Percentiles rank a stretch among this genome's conserved stretches.
These are phyloP conservation scores for Agrotis exclamationis DNA, from an alignment of 2,888 invertebrate species.

Conservation along the genomic window DNA sequence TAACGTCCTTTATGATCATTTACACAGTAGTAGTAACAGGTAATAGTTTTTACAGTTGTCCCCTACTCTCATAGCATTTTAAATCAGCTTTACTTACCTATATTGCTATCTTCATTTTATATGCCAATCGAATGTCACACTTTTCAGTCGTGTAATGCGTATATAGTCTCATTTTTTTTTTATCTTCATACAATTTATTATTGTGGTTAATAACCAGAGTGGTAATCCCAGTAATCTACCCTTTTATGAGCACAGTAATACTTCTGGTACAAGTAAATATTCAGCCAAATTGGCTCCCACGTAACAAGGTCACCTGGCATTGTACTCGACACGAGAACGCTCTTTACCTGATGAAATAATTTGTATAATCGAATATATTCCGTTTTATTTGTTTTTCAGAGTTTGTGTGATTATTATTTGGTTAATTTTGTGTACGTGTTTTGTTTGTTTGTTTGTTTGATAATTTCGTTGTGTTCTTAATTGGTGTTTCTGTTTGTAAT, in stretches of 20 bases:
- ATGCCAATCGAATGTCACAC: too few relatives aligned
- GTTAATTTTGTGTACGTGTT: slow-evolving; percentile 38
- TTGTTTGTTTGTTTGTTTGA: slow-evolving; percentile 35
- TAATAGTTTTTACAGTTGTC: too few relatives aligned
- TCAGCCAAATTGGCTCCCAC: slow-evolving; percentile 39
- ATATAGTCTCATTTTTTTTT: too few relatives aligned
- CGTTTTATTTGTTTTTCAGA: slow-evolving; percentile 50
- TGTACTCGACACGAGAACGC: slow-evolving; percentile 71
- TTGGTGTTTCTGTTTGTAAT: slow-evolving; percentile 33
- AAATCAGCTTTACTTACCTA: too few relatives aligned
- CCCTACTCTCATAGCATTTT: too few relatives aligned
- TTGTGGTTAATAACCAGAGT: slow-evolving; percentile 14
- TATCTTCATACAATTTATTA: too few relatives aligned
- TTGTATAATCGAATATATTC: slow-evolving; percentile 61
- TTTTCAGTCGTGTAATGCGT: too few relatives aligned
- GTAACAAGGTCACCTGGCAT: slow-evolving; percentile 56
- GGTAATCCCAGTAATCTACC: slow-evolving; percentile 21
- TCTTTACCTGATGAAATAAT: slow-evolving; percentile 73
- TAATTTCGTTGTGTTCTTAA: slow-evolving; percentile 26
- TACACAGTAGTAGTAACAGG: too few relatives aligned
- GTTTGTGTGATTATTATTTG: slow-evolving; percentile 53
- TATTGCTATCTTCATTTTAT: too few relatives aligned
- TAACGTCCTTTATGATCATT: too few relatives aligned
- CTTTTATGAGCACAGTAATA: slow-evolving; percentile 44
- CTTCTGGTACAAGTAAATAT: slow-evolving; percentile 54